Conservation (phyloP, 2,888 invertebrate genomes). For the Nemurella pictetii region DNA sequence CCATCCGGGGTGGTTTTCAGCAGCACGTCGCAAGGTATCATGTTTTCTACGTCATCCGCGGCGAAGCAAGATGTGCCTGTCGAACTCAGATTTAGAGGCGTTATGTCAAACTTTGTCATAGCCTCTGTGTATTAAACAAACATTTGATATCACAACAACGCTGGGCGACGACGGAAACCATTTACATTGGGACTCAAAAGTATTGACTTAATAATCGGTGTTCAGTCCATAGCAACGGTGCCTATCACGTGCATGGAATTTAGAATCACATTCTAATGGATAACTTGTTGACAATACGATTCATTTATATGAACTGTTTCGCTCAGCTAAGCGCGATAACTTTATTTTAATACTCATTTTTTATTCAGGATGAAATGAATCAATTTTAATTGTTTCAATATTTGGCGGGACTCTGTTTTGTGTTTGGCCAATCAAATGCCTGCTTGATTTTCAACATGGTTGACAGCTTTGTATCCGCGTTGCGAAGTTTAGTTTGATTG, state of each 20-base stretch:
- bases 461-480: not conserved
- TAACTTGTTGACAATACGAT: too few relatives aligned
- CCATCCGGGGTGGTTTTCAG: constrained; percentile 66
- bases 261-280: too few relatives aligned
- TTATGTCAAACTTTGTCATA: constrained; percentile 1
- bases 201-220: constrained; percentile 13
- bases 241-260: not conserved
- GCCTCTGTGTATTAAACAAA: not conserved
- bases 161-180: not conserved
- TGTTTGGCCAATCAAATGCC: not conserved
- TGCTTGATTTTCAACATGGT: not conserved
- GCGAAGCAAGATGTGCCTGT: constrained; percentile 3
- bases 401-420: not conserved
- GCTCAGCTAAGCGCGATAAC: too few relatives aligned
- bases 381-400: not conserved
- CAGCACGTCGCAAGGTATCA: constrained; percentile 48
- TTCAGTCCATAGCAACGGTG: not conserved
- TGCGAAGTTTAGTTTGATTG: not conserved
- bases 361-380: too few relatives aligned
- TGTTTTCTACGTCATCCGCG: not conserved
- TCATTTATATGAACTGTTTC: too few relatives aligned
- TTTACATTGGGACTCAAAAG: not conserved
- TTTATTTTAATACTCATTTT: too few relatives aligned
- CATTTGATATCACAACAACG: not conserved
- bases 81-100: not conserved